Percentiles rank a stretch among this genome's conserved stretches.
phyloP scores from a whole-genome alignment of 2,797 vertebrate genomes.

The Melanitta fusca region DNA sequence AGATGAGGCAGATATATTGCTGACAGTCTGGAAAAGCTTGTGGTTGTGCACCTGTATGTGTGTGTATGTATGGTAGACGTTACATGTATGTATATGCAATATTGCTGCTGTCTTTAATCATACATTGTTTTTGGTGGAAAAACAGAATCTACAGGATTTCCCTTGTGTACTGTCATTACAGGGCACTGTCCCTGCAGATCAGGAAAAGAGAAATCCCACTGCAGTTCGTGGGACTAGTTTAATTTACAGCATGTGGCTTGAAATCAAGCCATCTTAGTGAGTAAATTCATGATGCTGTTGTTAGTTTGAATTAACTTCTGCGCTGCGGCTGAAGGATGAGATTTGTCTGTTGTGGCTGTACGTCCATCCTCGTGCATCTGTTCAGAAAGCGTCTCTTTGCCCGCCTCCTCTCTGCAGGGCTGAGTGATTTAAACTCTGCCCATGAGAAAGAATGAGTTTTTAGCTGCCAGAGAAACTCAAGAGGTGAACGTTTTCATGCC shows the following conservation, averaged over 20 bases:
- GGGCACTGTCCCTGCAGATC: neutral
- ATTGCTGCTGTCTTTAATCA: neutral
- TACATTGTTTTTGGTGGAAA: neutral
- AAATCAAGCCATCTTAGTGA: accelerated
- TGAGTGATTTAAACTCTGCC: neutral
- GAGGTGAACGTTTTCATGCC: conserved; percentile 66
- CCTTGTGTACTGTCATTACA: neutral
- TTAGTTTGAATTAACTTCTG: neutral
- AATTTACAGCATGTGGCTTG: neutral
- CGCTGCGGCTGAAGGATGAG: neutral
- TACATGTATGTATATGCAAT: accelerated
- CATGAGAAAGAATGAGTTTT: neutral
- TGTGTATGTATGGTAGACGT: neutral
- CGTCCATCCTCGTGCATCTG: neutral
- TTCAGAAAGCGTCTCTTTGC: neutral
- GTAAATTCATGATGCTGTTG: neutral
- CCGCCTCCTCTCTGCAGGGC: neutral
- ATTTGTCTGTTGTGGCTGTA: neutral
- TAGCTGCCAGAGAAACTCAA: conserved; percentile 59
- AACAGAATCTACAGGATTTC: neutral
- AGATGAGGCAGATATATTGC: neutral
- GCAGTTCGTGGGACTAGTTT: neutral
- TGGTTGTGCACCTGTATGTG: neutral
- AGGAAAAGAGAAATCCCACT: neutral
- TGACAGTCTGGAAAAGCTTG: neutral